Conservation (phyloP, 2,797 vertebrate species). For the Sebastes matsubarae region DNA sequence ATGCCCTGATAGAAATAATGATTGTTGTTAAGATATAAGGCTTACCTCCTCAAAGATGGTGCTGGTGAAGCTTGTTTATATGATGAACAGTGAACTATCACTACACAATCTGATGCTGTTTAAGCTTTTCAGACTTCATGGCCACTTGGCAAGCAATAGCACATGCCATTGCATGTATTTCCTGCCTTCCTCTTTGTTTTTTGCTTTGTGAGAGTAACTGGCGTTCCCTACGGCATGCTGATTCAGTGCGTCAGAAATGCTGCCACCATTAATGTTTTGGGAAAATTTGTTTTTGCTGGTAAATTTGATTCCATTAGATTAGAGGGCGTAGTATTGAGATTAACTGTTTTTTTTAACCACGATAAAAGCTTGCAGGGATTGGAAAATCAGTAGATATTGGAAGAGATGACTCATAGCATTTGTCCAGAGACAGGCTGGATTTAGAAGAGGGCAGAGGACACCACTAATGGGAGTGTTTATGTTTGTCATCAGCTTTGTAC, state of each 20-base stretch:
- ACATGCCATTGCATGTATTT: not conserved
- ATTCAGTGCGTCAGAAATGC: not conserved
- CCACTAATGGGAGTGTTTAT: constrained; percentile 47
- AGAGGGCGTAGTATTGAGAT: not conserved
- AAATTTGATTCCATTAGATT: constrained; percentile 6
- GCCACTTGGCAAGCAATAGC: not conserved
- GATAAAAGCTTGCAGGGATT: constrained; percentile 20
- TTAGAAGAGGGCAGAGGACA: constrained; percentile 8
- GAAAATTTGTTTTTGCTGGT: not conserved
- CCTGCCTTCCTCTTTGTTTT: not conserved
- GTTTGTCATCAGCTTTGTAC: constrained; percentile 43
- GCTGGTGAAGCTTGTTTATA: not conserved
- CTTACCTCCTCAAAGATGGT: not conserved
- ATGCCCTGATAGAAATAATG: not conserved
- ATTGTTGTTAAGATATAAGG: not conserved
- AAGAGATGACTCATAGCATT: constrained; percentile 25
- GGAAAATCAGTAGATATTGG: not conserved
- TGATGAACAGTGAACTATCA: not conserved
- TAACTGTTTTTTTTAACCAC: not conserved
- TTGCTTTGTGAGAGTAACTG: not conserved
- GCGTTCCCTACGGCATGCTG: not conserved
- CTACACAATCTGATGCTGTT: not conserved
- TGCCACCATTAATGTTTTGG: not conserved
- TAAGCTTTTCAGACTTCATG: not conserved
- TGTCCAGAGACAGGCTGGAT: constrained; percentile 3